Evolutionary conservation across 1,140 invertebrate genomes (phyloP).

Genomic region (Heliconius eleuchia): DNA sequence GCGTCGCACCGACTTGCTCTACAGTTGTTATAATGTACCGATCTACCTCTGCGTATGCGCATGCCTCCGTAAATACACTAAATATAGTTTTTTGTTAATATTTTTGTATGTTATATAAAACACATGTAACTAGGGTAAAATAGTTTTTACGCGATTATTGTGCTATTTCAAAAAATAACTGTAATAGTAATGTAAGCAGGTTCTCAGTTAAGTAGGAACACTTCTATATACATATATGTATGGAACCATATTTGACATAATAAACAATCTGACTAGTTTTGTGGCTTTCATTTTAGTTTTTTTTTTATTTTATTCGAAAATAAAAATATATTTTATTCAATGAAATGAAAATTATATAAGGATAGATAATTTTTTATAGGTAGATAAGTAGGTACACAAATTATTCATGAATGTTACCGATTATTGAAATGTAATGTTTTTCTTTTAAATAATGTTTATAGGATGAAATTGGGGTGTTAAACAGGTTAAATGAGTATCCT

Average conservation of each 20-base stretch:
- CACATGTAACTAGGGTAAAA: slow-evolving; percentile 61
- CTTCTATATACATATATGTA: slow-evolving; percentile 56
- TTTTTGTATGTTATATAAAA: slow-evolving; percentile 73
- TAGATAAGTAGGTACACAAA: no score
- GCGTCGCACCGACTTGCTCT: slow-evolving; percentile 37
- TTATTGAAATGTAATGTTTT: no score
- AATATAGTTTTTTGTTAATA: slow-evolving; percentile 68
- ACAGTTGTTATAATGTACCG: slow-evolving; percentile 60
- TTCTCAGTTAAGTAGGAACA: slow-evolving; percentile 65
- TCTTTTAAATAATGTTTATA: no score
- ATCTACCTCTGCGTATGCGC: slow-evolving; percentile 72
- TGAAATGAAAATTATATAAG: no score
- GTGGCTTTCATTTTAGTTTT: slow-evolving; percentile 2
- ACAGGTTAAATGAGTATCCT: no score
- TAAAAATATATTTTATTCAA: no score
- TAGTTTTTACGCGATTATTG: slow-evolving; percentile 67
- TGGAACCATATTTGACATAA: slow-evolving; percentile 67
- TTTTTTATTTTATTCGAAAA: neutral
- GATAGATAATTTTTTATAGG: no score
- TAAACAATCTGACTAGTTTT: slow-evolving; percentile 71
- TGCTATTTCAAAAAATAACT: slow-evolving; percentile 51
- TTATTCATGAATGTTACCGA: no score
- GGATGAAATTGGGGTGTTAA: no score
- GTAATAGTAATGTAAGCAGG: slow-evolving; percentile 59
- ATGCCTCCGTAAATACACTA: slow-evolving; percentile 73